Base-by-base conservation (phyloP, 1,140 invertebrate genomes). In the Chrysopa pallens region DNA sequence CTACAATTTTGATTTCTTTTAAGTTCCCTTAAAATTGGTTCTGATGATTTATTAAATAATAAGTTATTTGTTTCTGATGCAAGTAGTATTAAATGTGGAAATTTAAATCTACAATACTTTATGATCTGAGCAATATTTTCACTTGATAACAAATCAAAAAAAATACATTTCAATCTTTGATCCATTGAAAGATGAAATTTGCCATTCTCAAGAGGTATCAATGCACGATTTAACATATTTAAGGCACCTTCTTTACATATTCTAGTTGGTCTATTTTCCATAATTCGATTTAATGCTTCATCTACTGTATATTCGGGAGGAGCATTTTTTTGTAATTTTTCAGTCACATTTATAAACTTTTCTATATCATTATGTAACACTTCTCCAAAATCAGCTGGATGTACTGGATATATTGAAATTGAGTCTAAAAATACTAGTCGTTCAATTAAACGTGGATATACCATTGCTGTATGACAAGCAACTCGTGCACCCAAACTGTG, bases 401-500 rank as follows among this genome's bases (percentile, higher is more conserved):
- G 13, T 42, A 60, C 8, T 7, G 55, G 17, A 29, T 49, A 43
- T 2, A 64, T 52, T 6, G 63, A 51, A 4, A 68, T 40, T 4
- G 61, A 54, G 52, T 78, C 76, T 0, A 78, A 42, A 42, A 64
- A 50, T 14, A 76, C 55, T 28, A 75, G 47, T 48, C 67, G 70
- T 4, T 55, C 50, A 8, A 77, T 56, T 40, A 47, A 53, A 12
- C 64, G 51, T 0, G 74, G 73, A 50, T 68, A 71, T 0, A 74
- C 7, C 33, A 62, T 46, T 15, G 58, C 47, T 43, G 61, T 69
- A 9, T 63, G 51, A 39, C 59, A 44, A 45, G 61, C 62, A 29
- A 72, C 46, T 39, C 69, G 54, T 52, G 57, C 61, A 45, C 71
- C 76, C 43, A 75, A 60, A 46, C 74, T 78, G 49, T 80, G 76